Conservation (phyloP, 2,113 vertebrate genomes). For the Entosphenus tridentatus region DNA sequence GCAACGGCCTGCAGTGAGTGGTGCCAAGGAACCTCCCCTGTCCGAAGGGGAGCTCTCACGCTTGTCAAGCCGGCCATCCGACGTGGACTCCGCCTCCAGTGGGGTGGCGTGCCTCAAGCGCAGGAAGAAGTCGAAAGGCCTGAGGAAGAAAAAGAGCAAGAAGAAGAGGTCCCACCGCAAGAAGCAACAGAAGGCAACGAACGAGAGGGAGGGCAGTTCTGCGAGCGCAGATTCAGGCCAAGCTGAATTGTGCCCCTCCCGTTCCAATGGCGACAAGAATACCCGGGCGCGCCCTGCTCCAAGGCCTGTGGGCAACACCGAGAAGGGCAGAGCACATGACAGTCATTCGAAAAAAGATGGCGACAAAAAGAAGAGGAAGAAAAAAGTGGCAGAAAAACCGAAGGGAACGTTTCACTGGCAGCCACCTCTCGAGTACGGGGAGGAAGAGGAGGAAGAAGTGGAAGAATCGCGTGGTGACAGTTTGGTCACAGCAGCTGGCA, state of each 20-base stretch:
- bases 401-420: slow-evolving; percentile 82
- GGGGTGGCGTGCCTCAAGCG: slow-evolving; percentile 10
- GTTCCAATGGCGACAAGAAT: too few species aligned
- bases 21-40: slow-evolving; percentile 14
- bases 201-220: not conserved
- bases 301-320: too few species aligned
- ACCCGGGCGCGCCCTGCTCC: too few species aligned
- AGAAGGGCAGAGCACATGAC: slow-evolving; percentile 16
- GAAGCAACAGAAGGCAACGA: slow-evolving; percentile 18
- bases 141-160: slow-evolving; percentile 28
- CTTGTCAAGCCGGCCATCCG: slow-evolving; percentile 17
- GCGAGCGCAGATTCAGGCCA: too few species aligned
- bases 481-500: too few species aligned
- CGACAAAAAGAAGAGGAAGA: slow-evolving; percentile 40
- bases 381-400: slow-evolving; percentile 53
- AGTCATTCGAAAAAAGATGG: slow-evolving; percentile 28
- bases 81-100: too few species aligned
- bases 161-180: slow-evolving; percentile 38
- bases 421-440: slow-evolving; percentile 74
- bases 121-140: slow-evolving; percentile 19
- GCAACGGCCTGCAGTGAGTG: too few species aligned
- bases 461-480: not conserved
- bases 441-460: slow-evolving; percentile 14
- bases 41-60: slow-evolving; percentile 11
- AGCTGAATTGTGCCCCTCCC: too few species aligned